Conservation (phyloP, 2,113 vertebrate genomes). For the Antidorcas marsupialis region DNA sequence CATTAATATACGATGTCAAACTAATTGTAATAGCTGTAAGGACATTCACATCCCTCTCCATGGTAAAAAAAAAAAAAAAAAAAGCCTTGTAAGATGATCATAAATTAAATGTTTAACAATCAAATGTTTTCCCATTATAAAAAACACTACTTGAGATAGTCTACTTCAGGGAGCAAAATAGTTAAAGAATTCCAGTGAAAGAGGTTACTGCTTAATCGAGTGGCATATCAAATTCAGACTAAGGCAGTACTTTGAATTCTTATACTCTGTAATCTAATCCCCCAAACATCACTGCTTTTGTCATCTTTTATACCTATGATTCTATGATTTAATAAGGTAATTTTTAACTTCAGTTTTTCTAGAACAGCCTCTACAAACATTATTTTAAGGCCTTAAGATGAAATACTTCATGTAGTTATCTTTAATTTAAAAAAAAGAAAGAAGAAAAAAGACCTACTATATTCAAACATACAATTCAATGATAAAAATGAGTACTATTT, state of each 20-base stretch:
- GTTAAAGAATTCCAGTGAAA: not conserved
- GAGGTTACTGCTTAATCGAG: not conserved
- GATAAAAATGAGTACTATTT: not conserved
- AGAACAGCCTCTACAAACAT: not conserved
- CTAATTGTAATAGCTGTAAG: not conserved
- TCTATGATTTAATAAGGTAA: not conserved
- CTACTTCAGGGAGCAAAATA: not conserved
- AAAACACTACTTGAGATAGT: not conserved
- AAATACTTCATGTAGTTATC: not conserved
- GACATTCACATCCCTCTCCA: not conserved
- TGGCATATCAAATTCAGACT: not conserved
- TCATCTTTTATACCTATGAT: not conserved
- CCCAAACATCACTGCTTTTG: not conserved
- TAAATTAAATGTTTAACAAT: not conserved
- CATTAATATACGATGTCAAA: not conserved
- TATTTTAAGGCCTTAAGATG: not conserved
- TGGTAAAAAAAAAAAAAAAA: not conserved
- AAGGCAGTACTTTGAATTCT: not conserved
- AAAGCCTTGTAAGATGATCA: not conserved
- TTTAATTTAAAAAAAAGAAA: not conserved
- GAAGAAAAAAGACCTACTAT: not conserved
- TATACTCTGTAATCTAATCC: not conserved
- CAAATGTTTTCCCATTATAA: not conserved
- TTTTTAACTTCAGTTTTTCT: not conserved
- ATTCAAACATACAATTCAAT: not conserved